Evolutionary conservation across 2,888 invertebrate species (phyloP), one percentile per base, ranked within the genome.

Genomic region (Eueremaeus valkanovi): DNA sequence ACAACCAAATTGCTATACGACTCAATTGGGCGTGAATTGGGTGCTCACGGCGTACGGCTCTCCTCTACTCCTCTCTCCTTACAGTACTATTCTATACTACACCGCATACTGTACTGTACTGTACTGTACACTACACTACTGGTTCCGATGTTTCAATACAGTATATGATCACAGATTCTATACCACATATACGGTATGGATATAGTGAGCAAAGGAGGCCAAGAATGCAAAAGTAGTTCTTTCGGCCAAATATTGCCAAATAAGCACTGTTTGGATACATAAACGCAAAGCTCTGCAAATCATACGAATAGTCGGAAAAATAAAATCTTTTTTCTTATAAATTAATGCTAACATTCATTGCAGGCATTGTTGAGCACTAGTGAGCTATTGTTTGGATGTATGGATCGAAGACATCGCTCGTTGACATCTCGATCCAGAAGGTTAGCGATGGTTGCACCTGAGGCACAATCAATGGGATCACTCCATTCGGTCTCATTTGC

Each of bases 1-100:
- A 76, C 77, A 70, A 68, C 75, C 73, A 77, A 77, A 77, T 77
- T 76, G 73, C 75, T 76, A 63, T 76, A 74, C 74, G 78, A 75
- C 63, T 77, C 77, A 76, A 78, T 78, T 78, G 78, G 78, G 77
- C 76, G 76, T 77, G 77, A 77, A 77, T 72, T 45, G 49, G 63
- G 63, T 63, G 63, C 63, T 63, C 31, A 63, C 18, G 16, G 63
- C 63, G 1, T 8, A 63, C 24, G 6, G n/a, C 5, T 49, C 5
- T 18, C 6, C n/a, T 49, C 49, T 49, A n/a, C n/a, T n/a, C n/a
- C n/a, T n/a, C 18, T 58, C 11, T 58, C 58, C 11, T 58, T 27
- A 58, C 58, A n/a, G 11, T n/a, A n/a, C n/a, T n/a, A n/a, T n/a
- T n/a, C n/a, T n/a, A n/a, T n/a, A n/a, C n/a, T n/a, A n/a, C n/a